Evolutionary conservation across 2,888 invertebrate genomes (phyloP), one percentile per base, ranked within the genome.

Genomic region (Timema podura): DNA sequence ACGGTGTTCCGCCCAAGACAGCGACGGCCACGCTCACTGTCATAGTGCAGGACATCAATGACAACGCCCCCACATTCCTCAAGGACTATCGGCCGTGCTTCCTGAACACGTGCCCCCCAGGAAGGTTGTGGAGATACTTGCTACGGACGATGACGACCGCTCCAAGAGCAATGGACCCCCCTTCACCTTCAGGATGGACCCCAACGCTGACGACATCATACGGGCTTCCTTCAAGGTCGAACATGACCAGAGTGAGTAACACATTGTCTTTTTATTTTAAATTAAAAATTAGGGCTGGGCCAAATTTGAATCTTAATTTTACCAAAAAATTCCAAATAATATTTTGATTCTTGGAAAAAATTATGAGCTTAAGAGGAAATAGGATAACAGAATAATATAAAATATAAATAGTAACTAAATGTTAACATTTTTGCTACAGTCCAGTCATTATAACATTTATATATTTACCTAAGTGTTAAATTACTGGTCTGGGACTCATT

Each of bases 81-180:
- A 93, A 93, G 82, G 95, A 95, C 80, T 95, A 95, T 78, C 85
- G 96, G 75, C 95, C 96, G 0, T 97, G 44, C 85, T 98, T 76
- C 93, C 93, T 13, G 97, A 98, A 82, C 96, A 97, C 80, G 91
- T 94, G 66, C 91, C 93, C 10, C 95, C 96, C 3, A 89, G 93
- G 76, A 94, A 94, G 82, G 95, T 96, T 0, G 93, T 95, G 5
- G 96, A 96, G 83, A 93, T 96, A 74, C 84, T 95, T 75, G 96
- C 96, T 2, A 96, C 95, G 5, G 96, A 96, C 78, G 95, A 96
- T 79, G 96, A 96, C 78, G 96, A 96, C 80, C 86, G 95, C 74
- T 95, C 93, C 0, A 96, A 95, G 81, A 95, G 93, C 78, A 96
- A 96, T 79, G 97, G 97, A 0, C 96, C 97, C 59, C 96, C 97